Evolutionary conservation across 2,888 invertebrate species (phyloP), one percentile per base, ranked within the genome.

Genomic region (Sphaeridia pumilis): DNA sequence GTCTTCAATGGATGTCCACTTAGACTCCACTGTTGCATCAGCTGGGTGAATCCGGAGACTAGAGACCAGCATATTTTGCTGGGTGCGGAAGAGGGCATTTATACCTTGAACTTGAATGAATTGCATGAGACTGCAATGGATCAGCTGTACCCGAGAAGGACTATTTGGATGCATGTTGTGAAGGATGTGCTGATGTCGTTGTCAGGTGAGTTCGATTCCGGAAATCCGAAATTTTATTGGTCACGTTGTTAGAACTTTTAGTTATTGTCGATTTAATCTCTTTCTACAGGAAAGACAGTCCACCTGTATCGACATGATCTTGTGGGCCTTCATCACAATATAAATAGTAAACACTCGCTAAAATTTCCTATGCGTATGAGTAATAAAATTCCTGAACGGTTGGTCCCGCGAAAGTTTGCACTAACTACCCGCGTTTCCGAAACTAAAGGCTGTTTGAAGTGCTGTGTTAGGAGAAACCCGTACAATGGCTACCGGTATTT

Each of bases 1-100:
- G 87, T 94, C 57, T 97, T 98, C 74, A 97, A 99, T 71, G 94
- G 94, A 28, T 97, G 95, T 71, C 95, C 95, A 1, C 74, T 97
- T 52, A 79, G 88, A 70, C 90, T 97, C 71, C 88, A 94, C 70
- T 57, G 56, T 42, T 55, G 57, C 42, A 57, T 59, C 14, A 90
- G 90, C n/a, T 97, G 97, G 95, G 90, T 95, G 65, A 89, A 97
- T 71, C 93, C 94, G 0, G 93, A 92, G 64, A 94, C 94, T 1
- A 79, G 93, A 68, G 93, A 94, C 74, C 94, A 97, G 70, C 89
- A 92, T 67, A 80, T 98, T 66, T 74, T 98, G 22, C 87, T 98
- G 58, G 98, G 94, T 28, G 93, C 95, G 34, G 94, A 97, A 69
- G 95, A 98, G 72, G 98, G 98, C 31, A 88, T 98, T 66, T 99